phyloP scores from a whole-genome alignment of 2,113 vertebrate genomes.

The Amphilophus citrinellus region DNA sequence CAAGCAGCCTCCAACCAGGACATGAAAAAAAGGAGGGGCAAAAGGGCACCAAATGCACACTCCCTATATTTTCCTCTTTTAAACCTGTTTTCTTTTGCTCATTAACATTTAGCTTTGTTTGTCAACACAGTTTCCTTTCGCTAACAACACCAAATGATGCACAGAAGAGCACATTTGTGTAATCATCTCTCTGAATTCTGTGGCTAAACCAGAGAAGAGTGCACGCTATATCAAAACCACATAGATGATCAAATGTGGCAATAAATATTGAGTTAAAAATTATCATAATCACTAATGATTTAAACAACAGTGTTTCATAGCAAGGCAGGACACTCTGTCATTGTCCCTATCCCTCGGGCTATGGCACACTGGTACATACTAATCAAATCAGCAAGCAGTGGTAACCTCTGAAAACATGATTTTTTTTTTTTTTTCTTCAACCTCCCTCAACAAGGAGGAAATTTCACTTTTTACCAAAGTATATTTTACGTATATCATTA shows the following conservation, averaged over 20 bases:
- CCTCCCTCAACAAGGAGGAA: conserved; percentile 7
- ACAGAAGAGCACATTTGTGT: not conserved
- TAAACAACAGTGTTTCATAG: conserved; percentile 17
- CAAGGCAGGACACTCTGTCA: conserved; percentile 32
- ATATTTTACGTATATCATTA: conserved; percentile 8
- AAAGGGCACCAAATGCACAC: not conserved
- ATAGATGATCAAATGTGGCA: not conserved
- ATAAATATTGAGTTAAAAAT: not conserved
- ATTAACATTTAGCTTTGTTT: not conserved
- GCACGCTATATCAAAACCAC: not conserved
- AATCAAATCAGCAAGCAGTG: conserved; percentile 34
- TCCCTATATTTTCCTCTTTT: not conserved
- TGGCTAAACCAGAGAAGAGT: not conserved
- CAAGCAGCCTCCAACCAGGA: conserved; percentile 13
- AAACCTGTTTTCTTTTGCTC: not conserved
- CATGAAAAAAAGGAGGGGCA: not conserved
- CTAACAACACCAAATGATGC: not conserved
- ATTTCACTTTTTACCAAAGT: not conserved
- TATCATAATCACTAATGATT: conserved; percentile 34
- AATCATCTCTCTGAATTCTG: not conserved
- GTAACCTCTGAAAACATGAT: not conserved
- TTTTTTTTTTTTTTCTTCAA: not conserved
- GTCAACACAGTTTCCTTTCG: not conserved
- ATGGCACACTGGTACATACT: conserved; percentile 4
- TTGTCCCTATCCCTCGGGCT: conserved; percentile 23